Conservation (phyloP, 2,113 vertebrate genomes). For the Cololabis saira region DNA sequence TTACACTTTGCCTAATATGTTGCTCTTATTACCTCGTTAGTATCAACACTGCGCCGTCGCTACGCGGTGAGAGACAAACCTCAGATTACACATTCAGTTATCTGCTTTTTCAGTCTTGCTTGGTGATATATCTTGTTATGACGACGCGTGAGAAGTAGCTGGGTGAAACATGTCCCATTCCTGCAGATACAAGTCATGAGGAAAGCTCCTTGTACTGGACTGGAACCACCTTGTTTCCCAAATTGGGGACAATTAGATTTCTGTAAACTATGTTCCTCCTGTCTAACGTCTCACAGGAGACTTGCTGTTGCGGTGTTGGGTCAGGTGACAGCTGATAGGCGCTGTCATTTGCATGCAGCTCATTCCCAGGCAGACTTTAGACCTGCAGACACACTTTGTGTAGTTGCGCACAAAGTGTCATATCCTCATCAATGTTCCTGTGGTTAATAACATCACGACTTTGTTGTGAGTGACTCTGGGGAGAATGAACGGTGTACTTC, state of each 20-base stretch:
- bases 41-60: neutral
- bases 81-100: neutral
- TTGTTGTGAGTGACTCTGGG: too few relatives aligned
- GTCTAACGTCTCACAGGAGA: neutral
- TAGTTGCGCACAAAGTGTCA: too few relatives aligned
- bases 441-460: constrained; percentile 1
- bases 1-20: neutral
- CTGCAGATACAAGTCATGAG: neutral
- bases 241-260: constrained; percentile 5
- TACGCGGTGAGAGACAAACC: neutral
- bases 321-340: constrained; percentile 35
- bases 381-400: neutral
- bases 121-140: constrained; percentile 2
- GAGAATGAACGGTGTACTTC: neutral
- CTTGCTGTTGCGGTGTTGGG: neutral
- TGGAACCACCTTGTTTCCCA: neutral
- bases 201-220: constrained; percentile 1
- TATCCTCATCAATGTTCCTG: neutral
- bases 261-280: neutral
- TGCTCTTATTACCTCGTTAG: neutral
- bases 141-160: neutral
- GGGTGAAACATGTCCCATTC: neutral
- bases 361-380: constrained; percentile 16
- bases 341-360: constrained; percentile 34
- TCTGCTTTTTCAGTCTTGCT: neutral